Evolutionary conservation across 2,797 vertebrate genomes (phyloP), one percentile per base, ranked within the genome.

Genomic region (Lepidocolaptes lacrymiger): DNA sequence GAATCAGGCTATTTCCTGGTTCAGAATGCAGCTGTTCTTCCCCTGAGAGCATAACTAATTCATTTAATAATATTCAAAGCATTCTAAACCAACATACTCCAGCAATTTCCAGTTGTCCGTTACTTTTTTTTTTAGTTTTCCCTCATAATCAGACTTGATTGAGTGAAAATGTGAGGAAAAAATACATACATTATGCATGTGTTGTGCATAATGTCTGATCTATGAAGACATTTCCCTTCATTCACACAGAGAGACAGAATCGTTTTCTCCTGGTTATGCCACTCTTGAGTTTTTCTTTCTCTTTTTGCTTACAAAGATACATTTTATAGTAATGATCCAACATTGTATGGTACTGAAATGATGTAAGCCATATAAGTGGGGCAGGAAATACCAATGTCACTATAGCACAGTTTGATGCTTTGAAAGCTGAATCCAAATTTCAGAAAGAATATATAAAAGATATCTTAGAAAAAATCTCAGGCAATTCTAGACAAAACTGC

Each of bases 1-100:
- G 73, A 95, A 82, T 81, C 48, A 89, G 63, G 48, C 71, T 89
- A 43, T 85, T 89, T 91, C 88, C 87, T 87, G 26, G 18, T 71
- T 76, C 39, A 93, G 77, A 94, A 95, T 12, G 5, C 94, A 95
- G 90, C 77, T 94, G 88, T 76, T 94, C 82, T 93, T 21, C 28
- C 54, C 22, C 17, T 32, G 9, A 92, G 62, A 49, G 41, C 44
- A 54, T 83, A 91, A 73, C 44, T 88, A 87, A 85, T 83, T 87
- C 13, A 89, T 91, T 93, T 89, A 93, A 83, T 91, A 95, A 83
- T 54, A 93, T 56, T 83, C 85, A 77, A 52, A 61, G 48, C 27
- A 52, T 80, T 88, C 64, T 69, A 30, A 64, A 92, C 48, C 55
- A 85, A 82, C n/a, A 76, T 48, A 80, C 49, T 63, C 64, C 43